Evolutionary conservation across 1,140 invertebrate genomes (phyloP).

Genomic region (Scaptomyza pallida): DNA sequence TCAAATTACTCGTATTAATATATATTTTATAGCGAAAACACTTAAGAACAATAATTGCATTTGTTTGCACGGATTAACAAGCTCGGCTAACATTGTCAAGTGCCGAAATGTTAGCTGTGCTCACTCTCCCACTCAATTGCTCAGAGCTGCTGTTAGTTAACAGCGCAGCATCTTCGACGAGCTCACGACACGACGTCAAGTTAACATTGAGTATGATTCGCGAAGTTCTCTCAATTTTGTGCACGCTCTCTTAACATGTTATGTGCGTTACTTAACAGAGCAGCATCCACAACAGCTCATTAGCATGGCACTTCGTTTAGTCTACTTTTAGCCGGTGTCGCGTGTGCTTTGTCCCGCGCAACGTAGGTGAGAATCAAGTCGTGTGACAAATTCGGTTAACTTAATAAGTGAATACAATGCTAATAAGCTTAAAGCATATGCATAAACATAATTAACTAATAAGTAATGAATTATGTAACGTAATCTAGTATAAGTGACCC

Average conservation of each 20-base stretch:
- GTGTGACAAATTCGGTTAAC: constrained; percentile 8
- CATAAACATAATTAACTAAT: background rate
- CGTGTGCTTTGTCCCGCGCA: constrained; percentile 55
- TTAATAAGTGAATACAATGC: constrained; percentile 16
- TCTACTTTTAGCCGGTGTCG: constrained; percentile 73
- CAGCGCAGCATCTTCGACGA: background rate
- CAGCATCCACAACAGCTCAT: constrained; percentile 35
- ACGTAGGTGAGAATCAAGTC: constrained; percentile 3
- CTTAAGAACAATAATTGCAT: constrained; percentile 57
- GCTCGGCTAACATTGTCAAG: background rate
- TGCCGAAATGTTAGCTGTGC: constrained; percentile 7
- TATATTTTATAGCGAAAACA: constrained; percentile 47
- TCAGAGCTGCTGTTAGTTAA: constrained; percentile 2
- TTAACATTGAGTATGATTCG: background rate
- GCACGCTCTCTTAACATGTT: background rate
- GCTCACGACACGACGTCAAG: background rate
- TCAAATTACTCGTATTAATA: constrained; percentile 39
- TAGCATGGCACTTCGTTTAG: constrained; percentile 50
- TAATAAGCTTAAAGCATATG: background rate
- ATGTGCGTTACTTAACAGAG: constrained; percentile 26
- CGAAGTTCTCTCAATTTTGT: background rate
- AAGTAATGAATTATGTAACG: background rate
- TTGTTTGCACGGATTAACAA: constrained; percentile 31
- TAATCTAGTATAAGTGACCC: background rate
- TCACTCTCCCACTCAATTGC: background rate